These are phyloP conservation scores for Fistularia tabacaria DNA, from an alignment of 2,797 vertebrate species.

Conservation along the genomic window DNA sequence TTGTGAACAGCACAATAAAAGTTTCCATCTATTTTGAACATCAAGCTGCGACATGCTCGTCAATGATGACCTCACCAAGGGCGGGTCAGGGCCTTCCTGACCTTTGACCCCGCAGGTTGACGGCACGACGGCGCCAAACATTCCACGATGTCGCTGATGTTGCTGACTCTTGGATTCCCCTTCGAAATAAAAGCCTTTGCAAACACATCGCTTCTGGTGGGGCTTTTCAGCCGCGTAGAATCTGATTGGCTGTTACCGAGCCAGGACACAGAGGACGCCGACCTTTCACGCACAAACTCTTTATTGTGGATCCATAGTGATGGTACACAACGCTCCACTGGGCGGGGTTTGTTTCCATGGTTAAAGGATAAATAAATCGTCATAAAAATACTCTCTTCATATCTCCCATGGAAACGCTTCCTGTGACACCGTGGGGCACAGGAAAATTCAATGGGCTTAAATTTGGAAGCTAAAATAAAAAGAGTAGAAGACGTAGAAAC, in stretches of 20 bases:
- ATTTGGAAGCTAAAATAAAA: slow-evolving; percentile 27
- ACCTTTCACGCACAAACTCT: too few species aligned
- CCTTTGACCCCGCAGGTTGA: not conserved
- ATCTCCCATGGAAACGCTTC: not conserved
- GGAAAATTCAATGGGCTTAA: not conserved
- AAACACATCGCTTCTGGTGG: too few species aligned
- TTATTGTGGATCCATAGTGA: too few species aligned
- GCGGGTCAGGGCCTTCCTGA: not conserved
- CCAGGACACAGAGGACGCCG: too few species aligned
- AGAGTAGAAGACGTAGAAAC: not conserved
- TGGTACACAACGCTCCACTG: too few species aligned
- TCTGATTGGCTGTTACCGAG: too few species aligned
- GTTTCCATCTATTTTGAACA: slow-evolving; percentile 66
- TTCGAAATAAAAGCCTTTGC: too few species aligned
- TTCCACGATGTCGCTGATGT: too few species aligned
- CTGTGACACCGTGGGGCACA: not conserved
- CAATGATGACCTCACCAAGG: not conserved
- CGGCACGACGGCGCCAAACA: not conserved
- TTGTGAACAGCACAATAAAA: slow-evolving; percentile 65
- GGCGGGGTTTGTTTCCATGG: too few species aligned
- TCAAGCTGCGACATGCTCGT: slow-evolving; percentile 30
- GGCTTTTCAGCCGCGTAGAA: too few species aligned
- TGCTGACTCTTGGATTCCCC: too few species aligned
- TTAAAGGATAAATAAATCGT: too few species aligned
- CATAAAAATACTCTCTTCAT: slow-evolving; percentile 14